A percentile compares a stretch with the other conserved stretches of the same genome.
phyloP scores from a whole-genome alignment of 1,140 invertebrate species.

The Maniola jurtina region DNA sequence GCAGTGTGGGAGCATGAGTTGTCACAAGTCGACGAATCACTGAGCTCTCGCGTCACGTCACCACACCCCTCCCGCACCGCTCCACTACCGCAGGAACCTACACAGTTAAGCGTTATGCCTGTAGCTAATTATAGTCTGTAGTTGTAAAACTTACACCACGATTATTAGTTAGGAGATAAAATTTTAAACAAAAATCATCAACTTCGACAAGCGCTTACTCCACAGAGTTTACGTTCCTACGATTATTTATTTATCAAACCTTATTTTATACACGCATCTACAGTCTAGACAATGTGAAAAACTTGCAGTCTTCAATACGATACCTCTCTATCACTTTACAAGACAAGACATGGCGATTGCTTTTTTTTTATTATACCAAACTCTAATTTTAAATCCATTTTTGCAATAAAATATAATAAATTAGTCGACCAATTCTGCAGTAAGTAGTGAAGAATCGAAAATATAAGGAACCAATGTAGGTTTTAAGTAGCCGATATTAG shows the following conservation, averaged over 20 bases:
- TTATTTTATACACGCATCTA: slow-evolving; percentile 9
- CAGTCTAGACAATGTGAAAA: slow-evolving; percentile 27
- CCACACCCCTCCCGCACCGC: too few relatives aligned
- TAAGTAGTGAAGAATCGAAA: too few relatives aligned
- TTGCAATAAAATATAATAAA: too few relatives aligned
- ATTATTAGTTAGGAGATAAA: not conserved
- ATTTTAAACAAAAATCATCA: not conserved
- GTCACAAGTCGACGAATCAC: too few relatives aligned
- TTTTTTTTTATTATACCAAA: slow-evolving; percentile 14
- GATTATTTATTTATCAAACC: slow-evolving; percentile 1
- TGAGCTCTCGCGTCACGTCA: too few relatives aligned
- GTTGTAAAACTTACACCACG: not conserved
- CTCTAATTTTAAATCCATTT: not conserved
- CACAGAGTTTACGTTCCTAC: not conserved
- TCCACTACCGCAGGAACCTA: too few relatives aligned
- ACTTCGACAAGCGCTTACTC: not conserved
- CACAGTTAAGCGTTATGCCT: too few relatives aligned
- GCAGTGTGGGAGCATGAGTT: too few relatives aligned
- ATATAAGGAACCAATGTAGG: too few relatives aligned
- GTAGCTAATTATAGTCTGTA: too few relatives aligned
- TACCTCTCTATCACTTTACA: slow-evolving; percentile 50
- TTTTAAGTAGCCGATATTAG: too few relatives aligned
- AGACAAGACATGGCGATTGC: slow-evolving; percentile 59
- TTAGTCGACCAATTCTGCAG: too few relatives aligned
- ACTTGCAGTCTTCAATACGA: slow-evolving; percentile 73